Conservation (phyloP, 2,113 vertebrate species). For the Chloroceryle aenea region DNA sequence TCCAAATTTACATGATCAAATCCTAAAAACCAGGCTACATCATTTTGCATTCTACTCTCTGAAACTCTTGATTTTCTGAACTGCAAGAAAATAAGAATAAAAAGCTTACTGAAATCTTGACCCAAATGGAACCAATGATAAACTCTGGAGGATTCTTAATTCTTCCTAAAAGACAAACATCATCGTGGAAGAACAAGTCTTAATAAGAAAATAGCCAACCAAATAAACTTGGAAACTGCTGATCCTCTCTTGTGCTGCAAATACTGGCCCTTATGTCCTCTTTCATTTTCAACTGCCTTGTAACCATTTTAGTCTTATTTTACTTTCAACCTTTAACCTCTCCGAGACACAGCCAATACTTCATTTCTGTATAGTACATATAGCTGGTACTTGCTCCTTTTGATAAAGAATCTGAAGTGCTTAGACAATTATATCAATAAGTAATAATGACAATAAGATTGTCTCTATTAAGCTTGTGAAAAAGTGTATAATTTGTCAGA, state of each 20-base stretch:
- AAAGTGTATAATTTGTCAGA: not conserved
- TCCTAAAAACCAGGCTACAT: fast-evolving
- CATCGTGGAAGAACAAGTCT: not conserved
- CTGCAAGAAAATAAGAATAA: not conserved
- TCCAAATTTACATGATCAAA: not conserved
- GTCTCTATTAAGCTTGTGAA: not conserved
- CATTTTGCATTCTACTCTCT: not conserved
- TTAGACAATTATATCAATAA: not conserved
- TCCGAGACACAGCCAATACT: not conserved
- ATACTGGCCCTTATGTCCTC: not conserved
- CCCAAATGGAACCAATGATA: not conserved
- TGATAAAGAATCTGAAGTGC: not conserved
- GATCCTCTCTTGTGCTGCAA: not conserved
- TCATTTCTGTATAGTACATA: not conserved
- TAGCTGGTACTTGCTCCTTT: not conserved
- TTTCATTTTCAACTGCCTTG: not conserved
- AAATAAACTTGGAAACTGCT: not conserved
- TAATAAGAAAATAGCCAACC: not conserved
- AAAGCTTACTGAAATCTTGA: not conserved
- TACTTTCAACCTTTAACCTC: not conserved
- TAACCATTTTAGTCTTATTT: not conserved
- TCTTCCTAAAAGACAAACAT: not conserved
- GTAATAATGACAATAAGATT: not conserved
- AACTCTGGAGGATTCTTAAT: not conserved
- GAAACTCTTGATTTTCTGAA: not conserved